These are phyloP conservation scores for Microctonus brassicae DNA, from an alignment of 2,888 invertebrate species.

Conservation along the genomic window DNA sequence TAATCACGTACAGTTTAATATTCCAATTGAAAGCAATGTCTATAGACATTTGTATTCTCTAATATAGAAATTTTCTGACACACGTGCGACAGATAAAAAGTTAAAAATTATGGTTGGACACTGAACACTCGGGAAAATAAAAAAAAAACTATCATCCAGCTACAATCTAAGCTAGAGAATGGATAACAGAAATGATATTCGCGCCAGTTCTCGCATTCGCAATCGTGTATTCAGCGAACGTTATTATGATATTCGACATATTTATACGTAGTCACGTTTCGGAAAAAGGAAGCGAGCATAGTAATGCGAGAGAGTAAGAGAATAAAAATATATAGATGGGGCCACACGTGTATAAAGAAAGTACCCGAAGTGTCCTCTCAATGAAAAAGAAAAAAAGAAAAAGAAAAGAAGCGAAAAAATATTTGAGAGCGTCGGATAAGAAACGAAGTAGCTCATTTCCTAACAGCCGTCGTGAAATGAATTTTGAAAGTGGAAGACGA, in stretches of 20 bases:
- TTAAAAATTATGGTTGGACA: background rate
- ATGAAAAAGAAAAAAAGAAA: background rate
- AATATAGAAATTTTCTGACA: background rate
- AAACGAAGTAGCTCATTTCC: conserved; percentile 34
- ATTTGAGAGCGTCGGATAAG: background rate
- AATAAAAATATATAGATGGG: background rate
- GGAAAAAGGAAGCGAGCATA: background rate
- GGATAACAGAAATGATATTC: background rate
- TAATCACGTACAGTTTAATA: background rate
- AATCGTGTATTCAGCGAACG: conserved; percentile 5
- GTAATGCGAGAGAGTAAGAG: background rate
- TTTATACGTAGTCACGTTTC: conserved; percentile 28
- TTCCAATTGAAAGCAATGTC: background rate
- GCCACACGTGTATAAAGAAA: background rate
- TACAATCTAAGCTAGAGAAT: background rate
- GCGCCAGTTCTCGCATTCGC: background rate
- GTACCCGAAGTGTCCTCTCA: background rate
- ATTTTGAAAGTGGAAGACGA: conserved; percentile 22
- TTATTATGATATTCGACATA: conserved; percentile 23
- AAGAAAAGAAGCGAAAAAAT: background rate
- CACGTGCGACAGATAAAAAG: background rate
- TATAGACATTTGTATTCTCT: background rate
- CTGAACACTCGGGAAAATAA: background rate
- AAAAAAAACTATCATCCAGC: background rate
- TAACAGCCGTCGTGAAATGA: conserved; percentile 29